Evolutionary conservation across 1,140 invertebrate species (phyloP), one percentile per base, ranked within the genome.

Genomic region (Artemia franciscana): DNA sequence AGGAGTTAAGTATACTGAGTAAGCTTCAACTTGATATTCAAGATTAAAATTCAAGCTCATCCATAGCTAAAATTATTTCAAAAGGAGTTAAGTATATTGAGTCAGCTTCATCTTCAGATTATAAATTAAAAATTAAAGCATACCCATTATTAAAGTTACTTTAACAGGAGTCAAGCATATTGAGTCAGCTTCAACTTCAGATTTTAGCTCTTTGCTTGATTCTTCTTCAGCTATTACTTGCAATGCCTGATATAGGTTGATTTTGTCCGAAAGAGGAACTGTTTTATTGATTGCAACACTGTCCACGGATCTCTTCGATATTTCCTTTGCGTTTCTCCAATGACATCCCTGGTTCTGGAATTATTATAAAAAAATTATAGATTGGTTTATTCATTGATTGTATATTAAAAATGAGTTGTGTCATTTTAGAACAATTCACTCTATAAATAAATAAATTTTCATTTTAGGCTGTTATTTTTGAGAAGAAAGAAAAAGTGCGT

Each of bases 271-370:
- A 1, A 87, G 72, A 25, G 76, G 67, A 61, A 67, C n/a, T 62
- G 67, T 62, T 65, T 28, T 56, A 24, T 58, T 26, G n/a, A n/a
- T n/a, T n/a, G n/a, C n/a, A 62, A 70, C 67, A 59, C 73, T 70
- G 60, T 71, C 71, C 60, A 76, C 69, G 9, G 79, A 78, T 24
- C 86, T 78, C 68, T 84, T 84, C 4, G 77, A 75, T 18, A 88
- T 79, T 61, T 78, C 81, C 70, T 89, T 89, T 60, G 86, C 80
- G 68, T 90, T 91, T 65, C 88, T 79, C 89, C 89, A 91, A 71
- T 92, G 88, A 70, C 88, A 91, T 4, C 87, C 84, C 75, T 92
- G 89, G 65, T 85, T 89, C 89, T 92, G 73, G 21, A 71, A 74
- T 18, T 60, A 64, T 60, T 64, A 39, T 26, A 58, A 59, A 51